phyloP scores from a whole-genome alignment of 1,140 invertebrate species.

The Frieseomelitta varia region DNA sequence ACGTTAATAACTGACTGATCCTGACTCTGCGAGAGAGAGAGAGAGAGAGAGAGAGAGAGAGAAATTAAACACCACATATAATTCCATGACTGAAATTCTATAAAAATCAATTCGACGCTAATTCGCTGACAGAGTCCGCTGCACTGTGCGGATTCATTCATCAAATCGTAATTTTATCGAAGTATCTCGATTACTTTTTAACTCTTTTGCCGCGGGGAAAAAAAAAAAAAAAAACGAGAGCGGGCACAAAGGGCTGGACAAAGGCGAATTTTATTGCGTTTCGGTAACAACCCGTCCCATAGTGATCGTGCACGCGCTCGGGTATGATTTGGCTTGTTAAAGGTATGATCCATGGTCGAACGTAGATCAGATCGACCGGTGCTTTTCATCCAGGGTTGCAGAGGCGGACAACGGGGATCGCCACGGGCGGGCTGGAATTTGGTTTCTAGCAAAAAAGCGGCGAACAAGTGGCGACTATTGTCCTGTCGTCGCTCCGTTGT shows the following conservation, averaged over 20 bases:
- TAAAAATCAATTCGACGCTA: background rate
- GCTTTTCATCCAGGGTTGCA: background rate
- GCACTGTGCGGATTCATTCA: background rate
- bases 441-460: conserved; percentile 52
- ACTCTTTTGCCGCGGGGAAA: background rate
- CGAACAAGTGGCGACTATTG: conserved; percentile 61
- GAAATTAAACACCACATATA: no score
- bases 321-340: conserved; percentile 23
- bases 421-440: conserved; percentile 49
- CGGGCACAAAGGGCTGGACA: no score
- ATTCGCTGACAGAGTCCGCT: background rate
- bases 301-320: background rate
- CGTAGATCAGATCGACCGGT: conserved; percentile 42
- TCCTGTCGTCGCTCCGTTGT: conserved; percentile 45
- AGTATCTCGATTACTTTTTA: background rate
- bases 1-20: no score
- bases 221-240: no score
- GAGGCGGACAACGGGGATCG: conserved; percentile 11
- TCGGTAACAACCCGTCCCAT: background rate
- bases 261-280: background rate
- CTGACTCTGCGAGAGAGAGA: no score
- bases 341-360: conserved; percentile 32
- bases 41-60: no score
- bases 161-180: background rate
- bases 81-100: no score